A percentile compares a stretch with the other conserved stretches of the same genome.
Evolutionary conservation across 1,140 invertebrate genomes (phyloP).

Genomic region (Pogonomyrmex californicus): DNA sequence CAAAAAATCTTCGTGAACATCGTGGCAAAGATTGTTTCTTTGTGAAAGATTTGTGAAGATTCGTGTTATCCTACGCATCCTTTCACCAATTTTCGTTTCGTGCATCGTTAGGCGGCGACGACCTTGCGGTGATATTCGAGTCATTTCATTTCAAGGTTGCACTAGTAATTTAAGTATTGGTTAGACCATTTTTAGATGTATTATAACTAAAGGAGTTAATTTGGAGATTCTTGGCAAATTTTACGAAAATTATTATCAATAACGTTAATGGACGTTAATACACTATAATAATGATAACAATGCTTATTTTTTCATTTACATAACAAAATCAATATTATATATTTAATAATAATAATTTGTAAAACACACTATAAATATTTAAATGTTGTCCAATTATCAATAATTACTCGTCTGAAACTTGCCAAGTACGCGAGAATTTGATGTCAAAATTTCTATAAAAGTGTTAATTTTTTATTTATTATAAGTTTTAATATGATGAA

Average conservation of each 20-base stretch:
- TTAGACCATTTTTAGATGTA: not conserved
- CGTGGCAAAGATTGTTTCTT: not conserved
- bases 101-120: not conserved
- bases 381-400: too few relatives aligned
- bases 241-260: not conserved
- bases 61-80: slow-evolving; percentile 50
- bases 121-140: slow-evolving; percentile 16
- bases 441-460: not conserved
- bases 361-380: too few relatives aligned
- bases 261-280: not conserved
- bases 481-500: not conserved
- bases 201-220: not conserved
- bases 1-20: slow-evolving; percentile 42
- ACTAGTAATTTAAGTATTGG: slow-evolving; percentile 22
- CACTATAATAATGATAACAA: not conserved
- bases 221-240: slow-evolving; percentile 5
- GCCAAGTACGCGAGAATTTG: not conserved
- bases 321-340: slow-evolving; percentile 35
- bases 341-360: slow-evolving; percentile 13
- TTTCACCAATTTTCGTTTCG: slow-evolving; percentile 59
- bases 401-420: not conserved
- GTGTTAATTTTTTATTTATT: not conserved
- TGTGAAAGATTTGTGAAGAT: not conserved
- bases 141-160: slow-evolving; percentile 31
- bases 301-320: not conserved